Base-by-base conservation (phyloP, 2,888 invertebrate species). In the Uloborus plumipes region DNA sequence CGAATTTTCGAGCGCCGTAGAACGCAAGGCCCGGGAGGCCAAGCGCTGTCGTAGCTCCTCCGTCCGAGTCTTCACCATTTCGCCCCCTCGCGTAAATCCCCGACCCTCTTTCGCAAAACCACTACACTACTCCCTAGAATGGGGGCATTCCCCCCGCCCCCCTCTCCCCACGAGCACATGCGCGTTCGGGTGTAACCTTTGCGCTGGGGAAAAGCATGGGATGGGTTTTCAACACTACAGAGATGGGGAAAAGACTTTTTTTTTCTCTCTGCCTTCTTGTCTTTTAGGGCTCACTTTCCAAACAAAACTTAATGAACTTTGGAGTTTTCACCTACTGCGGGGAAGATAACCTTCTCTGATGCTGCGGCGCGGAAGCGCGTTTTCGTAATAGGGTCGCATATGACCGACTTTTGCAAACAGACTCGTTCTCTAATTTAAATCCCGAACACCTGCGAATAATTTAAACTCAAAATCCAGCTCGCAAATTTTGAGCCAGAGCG, bases 121-220 rank as follows among this genome's bases (percentile, higher is more conserved):
- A 75, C 75, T 76, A 75, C 83, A 83, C 83, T 83, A 77, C 83
- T 70, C 83, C 72, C 72, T 64, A 67, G 77, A 83, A 83, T 83
- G 83, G 83, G 83, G 83, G 83, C 83, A 83, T 69, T 71, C 55
- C 72, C 64, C 55, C 79, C 31, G 26, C 49, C 47, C 70, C 39
- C 64, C 49, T 22, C 47, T 50, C 65, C 83, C 77, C 83, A 62
- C 67, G 50, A 77, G 83, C 83, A 83, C 77, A 77, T 77, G 83
- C 83, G 83, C 83, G 83, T 61, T 83, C 83, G 83, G 50, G 51
- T 83, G 83, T 83, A 83, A 77, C 83, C 83, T 83, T 83, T 83
- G 76, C 72, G 83, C 83, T 74, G 67, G 74, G 79, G 80, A 75
- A 74, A 74, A 74, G 73, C 64, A 81, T 70, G 74, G 73, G 80